A percentile compares a stretch with the other conserved stretches of the same genome.
Evolutionary conservation across 1,140 invertebrate species (phyloP).

Genomic region (Brachionus paranguensis): DNA sequence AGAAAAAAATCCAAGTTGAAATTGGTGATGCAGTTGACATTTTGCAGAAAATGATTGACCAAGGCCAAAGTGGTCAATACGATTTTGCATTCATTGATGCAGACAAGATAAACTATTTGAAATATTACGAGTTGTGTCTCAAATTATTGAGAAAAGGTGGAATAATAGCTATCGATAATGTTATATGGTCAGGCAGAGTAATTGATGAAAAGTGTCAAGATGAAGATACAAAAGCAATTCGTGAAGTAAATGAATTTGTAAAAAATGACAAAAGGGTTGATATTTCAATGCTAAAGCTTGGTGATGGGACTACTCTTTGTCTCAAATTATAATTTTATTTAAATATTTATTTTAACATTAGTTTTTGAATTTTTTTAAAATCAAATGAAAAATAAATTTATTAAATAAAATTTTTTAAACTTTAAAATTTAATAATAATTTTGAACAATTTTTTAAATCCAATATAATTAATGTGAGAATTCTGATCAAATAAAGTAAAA

Average conservation of each 20-base stretch:
- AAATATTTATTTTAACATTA: too few relatives aligned
- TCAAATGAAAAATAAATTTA: too few relatives aligned
- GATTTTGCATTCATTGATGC: conserved; percentile 59
- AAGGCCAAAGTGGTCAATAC: conserved; percentile 52
- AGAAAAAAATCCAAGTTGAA: conserved; percentile 50
- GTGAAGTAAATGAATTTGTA: not conserved
- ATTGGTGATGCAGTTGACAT: conserved; percentile 49
- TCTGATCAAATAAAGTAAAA: too few relatives aligned
- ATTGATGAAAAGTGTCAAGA: not conserved
- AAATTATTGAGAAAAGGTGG: conserved; percentile 51
- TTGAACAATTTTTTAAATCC: too few relatives aligned
- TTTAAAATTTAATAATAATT: too few relatives aligned
- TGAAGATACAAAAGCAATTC: not conserved
- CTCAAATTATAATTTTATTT: not conserved
- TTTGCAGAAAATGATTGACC: conserved; percentile 47
- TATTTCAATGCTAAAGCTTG: conserved; percentile 2
- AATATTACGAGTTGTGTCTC: conserved; percentile 55
- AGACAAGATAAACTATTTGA: conserved; percentile 53
- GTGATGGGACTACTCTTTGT: conserved; percentile 36
- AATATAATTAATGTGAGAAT: too few relatives aligned
- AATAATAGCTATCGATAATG: conserved; percentile 57
- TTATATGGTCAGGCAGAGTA: conserved; percentile 43
- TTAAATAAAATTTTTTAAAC: too few relatives aligned
- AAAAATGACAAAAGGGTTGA: conserved; percentile 30
- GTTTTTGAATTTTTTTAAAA: too few relatives aligned